These are phyloP conservation scores for Phania funesta DNA, from an alignment of 2,888 invertebrate genomes.

Conservation along the genomic window DNA sequence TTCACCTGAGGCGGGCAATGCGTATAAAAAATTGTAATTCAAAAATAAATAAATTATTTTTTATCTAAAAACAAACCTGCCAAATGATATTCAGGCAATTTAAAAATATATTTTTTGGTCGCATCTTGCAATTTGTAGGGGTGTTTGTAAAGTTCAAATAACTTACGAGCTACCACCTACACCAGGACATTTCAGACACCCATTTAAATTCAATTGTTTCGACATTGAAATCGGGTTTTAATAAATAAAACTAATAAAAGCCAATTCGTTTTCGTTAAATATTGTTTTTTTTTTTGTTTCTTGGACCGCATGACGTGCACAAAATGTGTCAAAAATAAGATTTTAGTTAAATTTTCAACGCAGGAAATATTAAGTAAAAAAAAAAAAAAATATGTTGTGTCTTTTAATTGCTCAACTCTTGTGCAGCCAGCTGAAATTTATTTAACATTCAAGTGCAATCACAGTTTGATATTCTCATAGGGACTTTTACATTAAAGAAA, in stretches of 20 bases:
- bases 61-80: no score
- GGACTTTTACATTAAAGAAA: not conserved
- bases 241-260: not conserved
- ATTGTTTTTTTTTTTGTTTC: not conserved
- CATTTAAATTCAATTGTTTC: not conserved
- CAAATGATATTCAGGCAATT: not conserved
- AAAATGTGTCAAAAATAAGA: slow-evolving; percentile 6
- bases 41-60: not conserved
- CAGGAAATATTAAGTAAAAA: not conserved
- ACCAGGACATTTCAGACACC: not conserved
- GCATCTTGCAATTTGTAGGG: not conserved
- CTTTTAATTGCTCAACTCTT: not conserved
- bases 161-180: not conserved
- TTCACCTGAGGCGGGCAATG: no score
- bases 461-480: slow-evolving; percentile 1
- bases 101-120: not conserved
- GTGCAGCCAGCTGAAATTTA: slow-evolving; percentile 7
- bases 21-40: no score
- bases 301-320: not conserved
- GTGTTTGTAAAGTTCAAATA: not conserved
- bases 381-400: not conserved
- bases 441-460: slow-evolving; percentile 5
- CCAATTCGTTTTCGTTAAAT: not conserved
- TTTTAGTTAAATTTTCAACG: not conserved
- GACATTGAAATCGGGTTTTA: not conserved